These are phyloP conservation scores for Agrochola lota DNA, from an alignment of 2,888 invertebrate species.

Conservation along the genomic window DNA sequence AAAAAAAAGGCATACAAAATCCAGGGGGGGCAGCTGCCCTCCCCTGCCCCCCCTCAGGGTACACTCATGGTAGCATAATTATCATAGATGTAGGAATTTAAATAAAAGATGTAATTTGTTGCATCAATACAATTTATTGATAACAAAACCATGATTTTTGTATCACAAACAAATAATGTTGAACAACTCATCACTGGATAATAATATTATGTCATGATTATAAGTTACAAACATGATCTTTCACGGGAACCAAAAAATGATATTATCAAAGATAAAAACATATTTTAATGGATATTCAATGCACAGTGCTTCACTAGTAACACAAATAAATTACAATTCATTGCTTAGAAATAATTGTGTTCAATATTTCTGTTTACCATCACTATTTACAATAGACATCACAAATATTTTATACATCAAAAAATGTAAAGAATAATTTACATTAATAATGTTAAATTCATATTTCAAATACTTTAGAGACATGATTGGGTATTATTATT, in stretches of 20 bases:
- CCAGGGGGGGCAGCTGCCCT: too few relatives aligned
- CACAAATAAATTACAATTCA: constrained; percentile 43
- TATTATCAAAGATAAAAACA: constrained; percentile 56
- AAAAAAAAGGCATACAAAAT: too few relatives aligned
- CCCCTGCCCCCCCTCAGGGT: too few relatives aligned
- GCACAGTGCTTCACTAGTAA: constrained; percentile 59
- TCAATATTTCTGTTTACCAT: constrained; percentile 66
- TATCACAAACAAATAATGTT: constrained; percentile 65
- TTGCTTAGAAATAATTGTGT: constrained; percentile 63
- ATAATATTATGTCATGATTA: constrained; percentile 38
- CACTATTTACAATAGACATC: constrained; percentile 75
- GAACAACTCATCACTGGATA: constrained; percentile 45
- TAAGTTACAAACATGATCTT: constrained; percentile 57
- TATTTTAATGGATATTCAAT: constrained; percentile 51
- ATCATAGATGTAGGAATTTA: neutral
- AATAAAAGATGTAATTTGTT: constrained; percentile 53
- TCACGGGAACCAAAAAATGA: constrained; percentile 47
- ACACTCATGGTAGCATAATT: too few relatives aligned
- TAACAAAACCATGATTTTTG: constrained; percentile 67
- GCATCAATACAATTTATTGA: constrained; percentile 76
- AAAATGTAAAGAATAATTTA: constrained; percentile 56
- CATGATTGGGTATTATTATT: constrained; percentile 39
- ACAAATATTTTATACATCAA: constrained; percentile 68
- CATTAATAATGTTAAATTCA: constrained; percentile 35
- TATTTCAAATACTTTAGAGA: constrained; percentile 33